Base-by-base conservation (phyloP, 1,140 invertebrate species). In the Drosophila kepulauana region DNA sequence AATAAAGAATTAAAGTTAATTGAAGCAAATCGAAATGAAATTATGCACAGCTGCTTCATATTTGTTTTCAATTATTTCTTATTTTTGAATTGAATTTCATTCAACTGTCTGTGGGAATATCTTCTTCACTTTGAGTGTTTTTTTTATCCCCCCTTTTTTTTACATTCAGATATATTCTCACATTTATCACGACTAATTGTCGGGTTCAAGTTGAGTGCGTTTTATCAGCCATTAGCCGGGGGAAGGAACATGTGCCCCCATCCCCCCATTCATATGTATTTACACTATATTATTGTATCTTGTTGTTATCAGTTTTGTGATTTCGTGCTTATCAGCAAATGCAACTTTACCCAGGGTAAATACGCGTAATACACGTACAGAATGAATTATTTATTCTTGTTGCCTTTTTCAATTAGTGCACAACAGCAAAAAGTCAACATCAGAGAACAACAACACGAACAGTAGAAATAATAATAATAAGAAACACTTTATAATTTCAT, bases 351-450 rank as follows among this genome's bases (percentile, higher is more conserved):
- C 48, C 48, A 45, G 45, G 11, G 70, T 51, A 77, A 77, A 77
- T 73, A 73, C 62, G 46, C 13, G 35, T 28, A 49, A 43, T 52
- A 72, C 41, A 63, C 51, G 16, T 33, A 65, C 59, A 56, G 33
- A 45, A 54, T 54, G 30, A 66, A 43, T 76, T 76, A 75, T 75
- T 75, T 70, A 35, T 57, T 76, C n/a, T 59, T 71, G 43, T 84
- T 69, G 49, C 56, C 64, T 72, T 85, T 84, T 85, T 81, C 81
- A 85, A 85, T 85, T 85, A 85, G 82, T 78, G 81, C 70, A 65
- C 68, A 66, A 56, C 57, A 64, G 49, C 56, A 64, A 58, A 70
- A 68, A 82, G 81, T 84, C 73, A 84, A 84, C 76, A 81, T 33
- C 20, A 64, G 15, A 25, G 25, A 45, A 35, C 8, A 56, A n/a